These are phyloP conservation scores for Allygus modestus DNA, from an alignment of 2,888 invertebrate species.

Conservation along the genomic window DNA sequence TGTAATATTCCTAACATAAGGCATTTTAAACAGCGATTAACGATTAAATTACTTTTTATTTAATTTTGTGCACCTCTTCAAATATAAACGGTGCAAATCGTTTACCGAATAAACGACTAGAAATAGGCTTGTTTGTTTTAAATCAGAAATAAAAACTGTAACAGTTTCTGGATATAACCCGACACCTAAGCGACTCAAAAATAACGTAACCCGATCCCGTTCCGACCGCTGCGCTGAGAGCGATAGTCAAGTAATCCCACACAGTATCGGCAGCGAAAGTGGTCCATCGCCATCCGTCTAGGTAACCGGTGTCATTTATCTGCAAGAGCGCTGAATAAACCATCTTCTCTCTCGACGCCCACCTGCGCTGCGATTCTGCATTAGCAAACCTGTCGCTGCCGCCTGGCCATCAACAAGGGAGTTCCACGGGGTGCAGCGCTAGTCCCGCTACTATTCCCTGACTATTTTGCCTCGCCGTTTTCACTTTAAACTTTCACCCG, in stretches of 20 bases:
- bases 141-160: too few relatives aligned
- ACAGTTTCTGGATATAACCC: too few relatives aligned
- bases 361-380: not conserved
- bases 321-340: constrained; percentile 30
- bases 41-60: too few relatives aligned
- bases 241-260: not conserved
- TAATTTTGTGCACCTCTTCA: too few relatives aligned
- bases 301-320: not conserved
- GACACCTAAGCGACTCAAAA: too few relatives aligned
- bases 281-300: not conserved
- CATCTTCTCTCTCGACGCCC: not conserved
- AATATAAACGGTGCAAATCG: too few relatives aligned
- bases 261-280: constrained; percentile 9
- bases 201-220: too few relatives aligned
- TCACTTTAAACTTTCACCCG: constrained; percentile 18
- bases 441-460: not conserved
- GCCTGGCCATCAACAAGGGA: not conserved
- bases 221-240: not conserved
- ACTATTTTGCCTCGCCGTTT: constrained; percentile 13
- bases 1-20: too few relatives aligned
- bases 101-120: too few relatives aligned
- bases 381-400: not conserved
- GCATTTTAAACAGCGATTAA: too few relatives aligned
- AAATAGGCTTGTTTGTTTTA: too few relatives aligned
- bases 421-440: not conserved